A percentile compares a stretch with the other conserved stretches of the same genome.
Evolutionary conservation across 2,888 invertebrate species (phyloP).

Genomic region (Arge pagana): DNA sequence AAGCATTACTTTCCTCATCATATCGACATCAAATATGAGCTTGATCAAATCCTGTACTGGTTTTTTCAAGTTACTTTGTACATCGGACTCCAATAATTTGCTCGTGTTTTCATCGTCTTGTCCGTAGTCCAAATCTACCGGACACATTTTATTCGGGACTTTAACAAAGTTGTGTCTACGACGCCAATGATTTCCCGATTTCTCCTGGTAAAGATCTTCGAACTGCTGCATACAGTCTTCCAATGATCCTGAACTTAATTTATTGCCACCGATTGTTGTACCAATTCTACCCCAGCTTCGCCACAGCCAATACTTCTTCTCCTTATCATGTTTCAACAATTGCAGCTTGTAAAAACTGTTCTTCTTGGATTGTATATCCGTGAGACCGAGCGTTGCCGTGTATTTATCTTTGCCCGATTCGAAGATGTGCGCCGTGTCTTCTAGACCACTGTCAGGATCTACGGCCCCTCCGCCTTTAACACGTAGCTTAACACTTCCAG

Average conservation of each 20-base stretch:
- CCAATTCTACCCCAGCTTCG: constrained; percentile 97
- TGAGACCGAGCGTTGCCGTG: constrained; percentile 80
- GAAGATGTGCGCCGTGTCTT: constrained; percentile 80
- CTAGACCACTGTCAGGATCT: constrained; percentile 87
- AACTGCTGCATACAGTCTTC: constrained; percentile 69
- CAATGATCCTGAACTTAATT: constrained; percentile 62
- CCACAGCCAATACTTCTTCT: constrained; percentile 76
- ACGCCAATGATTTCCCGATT: constrained; percentile 82
- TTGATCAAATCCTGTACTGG: constrained; percentile 83
- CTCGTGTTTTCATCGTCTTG: constrained; percentile 60
- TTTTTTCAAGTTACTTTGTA: constrained; percentile 71
- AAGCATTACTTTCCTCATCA: constrained; percentile 90
- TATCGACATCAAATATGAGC: constrained; percentile 86
- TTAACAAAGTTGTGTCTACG: constrained; percentile 69
- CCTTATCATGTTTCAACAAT: constrained; percentile 75
- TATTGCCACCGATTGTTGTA: constrained; percentile 83
- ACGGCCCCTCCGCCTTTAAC: constrained; percentile 86
- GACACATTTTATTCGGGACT: constrained; percentile 76
- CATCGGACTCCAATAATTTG: constrained; percentile 58
- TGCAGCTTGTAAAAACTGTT: constrained; percentile 97
- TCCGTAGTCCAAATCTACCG: constrained; percentile 89
- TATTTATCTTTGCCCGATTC: constrained; percentile 66
- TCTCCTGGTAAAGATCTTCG: constrained; percentile 70
- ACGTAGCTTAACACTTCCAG: constrained; percentile 69
- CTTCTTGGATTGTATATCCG: constrained; percentile 83